Base-by-base conservation (phyloP, 2,888 invertebrate genomes). In the Lacanobia oleracea region DNA sequence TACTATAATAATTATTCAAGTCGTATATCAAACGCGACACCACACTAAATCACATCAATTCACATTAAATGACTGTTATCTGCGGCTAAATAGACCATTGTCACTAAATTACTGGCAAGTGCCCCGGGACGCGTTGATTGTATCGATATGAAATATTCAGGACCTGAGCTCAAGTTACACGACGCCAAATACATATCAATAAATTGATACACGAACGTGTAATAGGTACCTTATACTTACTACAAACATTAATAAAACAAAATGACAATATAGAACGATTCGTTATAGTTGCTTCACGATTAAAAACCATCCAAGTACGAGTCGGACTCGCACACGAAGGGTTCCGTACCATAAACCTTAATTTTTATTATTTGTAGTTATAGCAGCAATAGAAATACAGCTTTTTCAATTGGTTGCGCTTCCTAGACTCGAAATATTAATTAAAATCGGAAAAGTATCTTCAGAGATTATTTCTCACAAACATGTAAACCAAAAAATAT, bases 81-180 rank as follows among this genome's bases (percentile, higher is more conserved):
- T 84, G 72, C 68, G 72, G 68, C 84, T 88, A 85, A 86, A 87
- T 86, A 87, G 87, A 82, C 81, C 79, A 88, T 90, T 90, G 85
- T 87, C 84, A 88, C 86, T 88, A 86, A 89, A 89, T 89, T 90
- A 88, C 85, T 84, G 84, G 86, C 86, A 88, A 89, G 88, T 87
- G 87, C 85, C 87, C 83, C 81, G 82, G 85, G 85, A 87, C 85
- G 81, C 86, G 87, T 85, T 88, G 86, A 88, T 88, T 88, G 82
- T 87, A 84, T 83, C 83, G 85, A 86, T 86, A 86, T 85, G 85
- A 88, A 85, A 85, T 87, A 86, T 86, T 87, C 83, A 83, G 82
- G 76, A 85, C 81, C 67, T 73, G 67, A 57, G 71, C 73, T 61
- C 54, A 63, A 79, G 59, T 76, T 65, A 81, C 64, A 65, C 75